Percentiles rank a stretch among this genome's conserved stretches.
Conservation (phyloP, 2,888 invertebrate species). For the Aspidiotus destructor region DNA sequence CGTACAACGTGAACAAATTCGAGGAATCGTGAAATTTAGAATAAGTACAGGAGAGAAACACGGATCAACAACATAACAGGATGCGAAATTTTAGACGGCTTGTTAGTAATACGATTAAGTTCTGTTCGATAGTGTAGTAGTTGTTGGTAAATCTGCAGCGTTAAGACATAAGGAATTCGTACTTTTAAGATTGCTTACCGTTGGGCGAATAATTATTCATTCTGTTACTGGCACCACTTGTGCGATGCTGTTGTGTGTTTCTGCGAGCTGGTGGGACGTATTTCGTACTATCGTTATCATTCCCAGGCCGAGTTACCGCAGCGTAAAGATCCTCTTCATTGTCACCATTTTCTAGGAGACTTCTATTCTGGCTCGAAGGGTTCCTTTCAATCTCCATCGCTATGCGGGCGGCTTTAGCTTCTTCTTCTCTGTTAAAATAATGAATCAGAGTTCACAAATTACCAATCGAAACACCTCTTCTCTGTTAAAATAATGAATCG, state of each 20-base stretch:
- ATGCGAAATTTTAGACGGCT: conserved; percentile 13
- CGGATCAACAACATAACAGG: too few relatives aligned
- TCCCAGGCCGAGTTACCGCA: conserved; percentile 11
- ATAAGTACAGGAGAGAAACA: too few relatives aligned
- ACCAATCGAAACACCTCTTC: conserved; percentile 40
- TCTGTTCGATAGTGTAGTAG: neutral
- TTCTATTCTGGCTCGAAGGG: conserved; percentile 66
- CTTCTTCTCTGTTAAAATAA: conserved; percentile 41
- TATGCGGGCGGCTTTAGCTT: conserved; percentile 78
- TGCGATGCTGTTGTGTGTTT: conserved; percentile 36
- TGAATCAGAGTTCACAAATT: neutral
- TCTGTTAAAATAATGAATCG: conserved; percentile 30
- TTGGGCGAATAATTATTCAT: conserved; percentile 18
- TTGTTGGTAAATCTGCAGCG: conserved; percentile 11
- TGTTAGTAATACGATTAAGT: neutral
- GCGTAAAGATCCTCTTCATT: conserved; percentile 67
- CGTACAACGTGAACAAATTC: too few relatives aligned
- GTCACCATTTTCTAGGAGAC: conserved; percentile 84
- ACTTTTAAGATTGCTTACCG: conserved; percentile 19
- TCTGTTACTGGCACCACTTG: neutral
- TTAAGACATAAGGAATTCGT: neutral
- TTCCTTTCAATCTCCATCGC: conserved; percentile 88
- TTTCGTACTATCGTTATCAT: conserved; percentile 37
- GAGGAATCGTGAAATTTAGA: too few relatives aligned
- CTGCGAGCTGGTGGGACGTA: conserved; percentile 71